phyloP scores from a whole-genome alignment of 2,113 vertebrate genomes.

The Grantiella picta region DNA sequence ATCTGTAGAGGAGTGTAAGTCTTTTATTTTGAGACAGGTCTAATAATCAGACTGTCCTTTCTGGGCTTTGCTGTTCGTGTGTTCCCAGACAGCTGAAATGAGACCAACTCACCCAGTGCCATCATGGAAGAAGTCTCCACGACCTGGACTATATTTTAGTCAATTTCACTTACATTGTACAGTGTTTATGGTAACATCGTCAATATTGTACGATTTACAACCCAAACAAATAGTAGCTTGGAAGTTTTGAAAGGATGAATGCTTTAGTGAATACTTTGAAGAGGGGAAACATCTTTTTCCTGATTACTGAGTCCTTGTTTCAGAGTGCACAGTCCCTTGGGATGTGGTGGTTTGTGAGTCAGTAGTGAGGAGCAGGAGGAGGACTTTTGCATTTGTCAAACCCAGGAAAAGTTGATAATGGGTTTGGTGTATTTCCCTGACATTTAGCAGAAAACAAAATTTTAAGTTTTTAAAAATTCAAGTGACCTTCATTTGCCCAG shows the following conservation, averaged over 20 bases:
- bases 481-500: not conserved
- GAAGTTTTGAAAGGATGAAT: conserved; percentile 18
- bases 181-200: not conserved
- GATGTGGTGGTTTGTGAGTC: conserved; percentile 20
- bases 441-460: not conserved
- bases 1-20: not conserved
- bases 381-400: not conserved
- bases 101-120: not conserved
- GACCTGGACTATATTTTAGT: not conserved
- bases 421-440: not conserved
- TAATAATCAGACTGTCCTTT: not conserved
- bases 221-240: not conserved
- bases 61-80: not conserved
- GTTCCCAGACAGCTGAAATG: not conserved
- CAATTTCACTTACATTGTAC: not conserved
- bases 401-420: not conserved
- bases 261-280: conserved; percentile 46
- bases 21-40: not conserved
- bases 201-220: not conserved
- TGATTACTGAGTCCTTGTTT: conserved; percentile 52
- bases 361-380: conserved; percentile 6
- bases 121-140: not conserved
- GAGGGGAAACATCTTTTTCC: conserved; percentile 68
- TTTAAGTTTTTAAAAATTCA: not conserved
- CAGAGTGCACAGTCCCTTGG: not conserved